A percentile compares a stretch with the other conserved stretches of the same genome.
Conservation (phyloP, 92 coral and sea anemone species). For the Epizoanthus rinbou region DNA sequence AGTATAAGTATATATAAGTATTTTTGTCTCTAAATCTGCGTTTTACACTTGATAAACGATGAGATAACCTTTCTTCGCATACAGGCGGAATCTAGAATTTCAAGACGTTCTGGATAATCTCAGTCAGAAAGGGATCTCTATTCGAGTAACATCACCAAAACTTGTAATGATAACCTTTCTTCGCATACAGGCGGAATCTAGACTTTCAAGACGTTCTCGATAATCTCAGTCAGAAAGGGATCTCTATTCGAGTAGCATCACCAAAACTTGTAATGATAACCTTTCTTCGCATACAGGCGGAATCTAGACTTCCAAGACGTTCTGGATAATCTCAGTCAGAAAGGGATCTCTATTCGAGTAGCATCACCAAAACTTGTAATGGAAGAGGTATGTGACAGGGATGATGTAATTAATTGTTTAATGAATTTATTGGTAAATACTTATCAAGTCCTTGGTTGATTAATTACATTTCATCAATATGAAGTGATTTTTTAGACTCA, state of each 20-base stretch:
- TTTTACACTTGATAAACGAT: not conserved
- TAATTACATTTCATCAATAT: too few relatives aligned
- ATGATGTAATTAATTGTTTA: not conserved
- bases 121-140: slow-evolving; percentile 86
- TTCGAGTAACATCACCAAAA: slow-evolving; percentile 96
- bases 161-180: slow-evolving; percentile 98
- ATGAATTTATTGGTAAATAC: too few relatives aligned
- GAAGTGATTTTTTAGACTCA: too few relatives aligned
- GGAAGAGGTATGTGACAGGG: slow-evolving; percentile 79
- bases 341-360: slow-evolving; percentile 94
- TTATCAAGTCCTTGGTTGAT: too few relatives aligned
- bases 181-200: slow-evolving; percentile 77
- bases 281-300: slow-evolving; percentile 59
- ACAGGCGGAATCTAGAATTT: slow-evolving; percentile 88
- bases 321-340: slow-evolving; percentile 74
- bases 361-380: slow-evolving; percentile 96
- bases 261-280: slow-evolving; percentile 97
- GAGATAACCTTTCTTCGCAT: not conserved
- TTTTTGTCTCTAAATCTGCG: not conserved
- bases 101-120: slow-evolving; percentile 85
- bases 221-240: slow-evolving; percentile 82
- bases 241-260: slow-evolving; percentile 95
- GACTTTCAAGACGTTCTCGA: slow-evolving; percentile 90
- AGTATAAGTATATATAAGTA: too few relatives aligned
- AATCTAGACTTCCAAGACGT: slow-evolving; percentile 90